These are phyloP conservation scores for Amaurobius ferox DNA, from an alignment of 2,888 invertebrate species.

Conservation along the genomic window DNA sequence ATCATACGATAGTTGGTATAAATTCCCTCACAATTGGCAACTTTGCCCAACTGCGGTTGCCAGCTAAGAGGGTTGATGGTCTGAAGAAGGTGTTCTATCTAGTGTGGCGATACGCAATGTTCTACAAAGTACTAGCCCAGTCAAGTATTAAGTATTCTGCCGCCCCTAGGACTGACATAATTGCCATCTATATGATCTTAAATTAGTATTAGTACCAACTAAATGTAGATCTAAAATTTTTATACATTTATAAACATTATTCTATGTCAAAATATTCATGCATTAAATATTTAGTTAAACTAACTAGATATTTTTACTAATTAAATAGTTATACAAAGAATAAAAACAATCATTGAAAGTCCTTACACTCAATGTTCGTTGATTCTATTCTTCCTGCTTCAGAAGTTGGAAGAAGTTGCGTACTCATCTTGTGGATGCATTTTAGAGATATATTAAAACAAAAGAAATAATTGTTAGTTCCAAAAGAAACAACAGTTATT, in stretches of 20 bases:
- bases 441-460: not conserved
- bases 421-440: not conserved
- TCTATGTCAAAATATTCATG: constrained; percentile 16
- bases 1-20: not conserved
- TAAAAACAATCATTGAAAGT: not conserved
- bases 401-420: not conserved
- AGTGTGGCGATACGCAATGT: not conserved
- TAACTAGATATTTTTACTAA: constrained; percentile 18
- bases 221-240: constrained; percentile 16
- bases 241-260: constrained; percentile 18
- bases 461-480: not conserved
- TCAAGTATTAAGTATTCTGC: constrained; percentile 14
- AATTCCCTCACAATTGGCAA: constrained; percentile 21
- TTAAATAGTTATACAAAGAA: constrained; percentile 11
- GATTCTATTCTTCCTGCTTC: not conserved
- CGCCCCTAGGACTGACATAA: constrained; percentile 9
- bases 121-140: constrained; percentile 16
- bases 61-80: not conserved
- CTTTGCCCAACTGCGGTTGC: constrained; percentile 33
- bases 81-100: not conserved
- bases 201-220: constrained; percentile 11
- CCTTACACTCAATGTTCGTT: not conserved
- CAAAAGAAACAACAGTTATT: not conserved
- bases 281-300: constrained; percentile 13
- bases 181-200: constrained; percentile 14